Conservation (phyloP, 2,888 invertebrate genomes). For the Apodemia zela region DNA sequence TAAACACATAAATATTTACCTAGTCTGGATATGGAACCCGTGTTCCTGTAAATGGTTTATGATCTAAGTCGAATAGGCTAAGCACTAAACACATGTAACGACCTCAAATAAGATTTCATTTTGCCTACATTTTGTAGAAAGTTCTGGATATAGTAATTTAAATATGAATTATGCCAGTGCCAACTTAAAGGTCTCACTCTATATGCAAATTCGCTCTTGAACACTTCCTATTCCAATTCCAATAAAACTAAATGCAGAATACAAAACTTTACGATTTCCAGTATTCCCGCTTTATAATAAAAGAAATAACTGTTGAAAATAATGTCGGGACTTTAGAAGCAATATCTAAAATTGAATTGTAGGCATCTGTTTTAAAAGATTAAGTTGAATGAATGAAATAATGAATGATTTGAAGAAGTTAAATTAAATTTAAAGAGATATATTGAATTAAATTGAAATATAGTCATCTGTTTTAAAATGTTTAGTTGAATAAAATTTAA, state of each 20-base stretch:
- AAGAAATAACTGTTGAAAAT: neutral
- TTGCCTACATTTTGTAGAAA: neutral
- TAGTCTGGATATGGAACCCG: no score
- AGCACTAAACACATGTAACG: neutral
- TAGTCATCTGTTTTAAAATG: no score
- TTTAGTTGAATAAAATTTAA: no score
- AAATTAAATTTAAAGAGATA: no score
- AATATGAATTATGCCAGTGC: constrained; percentile 5
- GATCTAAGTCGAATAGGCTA: no score
- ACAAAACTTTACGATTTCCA: constrained; percentile 19
- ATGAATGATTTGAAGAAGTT: no score
- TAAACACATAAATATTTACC: no score
- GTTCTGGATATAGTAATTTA: constrained; percentile 8
- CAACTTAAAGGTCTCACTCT: constrained; percentile 21
- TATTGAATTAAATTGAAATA: no score
- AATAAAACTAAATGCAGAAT: constrained; percentile 21
- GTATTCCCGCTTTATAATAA: neutral
- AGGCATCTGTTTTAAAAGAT: neutral
- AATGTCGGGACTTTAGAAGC: neutral
- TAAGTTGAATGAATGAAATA: neutral
- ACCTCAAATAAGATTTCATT: neutral
- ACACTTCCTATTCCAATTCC: constrained; percentile 18
- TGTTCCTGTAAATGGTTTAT: no score
- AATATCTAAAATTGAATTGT: neutral
- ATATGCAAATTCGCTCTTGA: constrained; percentile 26